phyloP scores from a whole-genome alignment of 2,113 vertebrate genomes.

The Suncus etruscus region DNA sequence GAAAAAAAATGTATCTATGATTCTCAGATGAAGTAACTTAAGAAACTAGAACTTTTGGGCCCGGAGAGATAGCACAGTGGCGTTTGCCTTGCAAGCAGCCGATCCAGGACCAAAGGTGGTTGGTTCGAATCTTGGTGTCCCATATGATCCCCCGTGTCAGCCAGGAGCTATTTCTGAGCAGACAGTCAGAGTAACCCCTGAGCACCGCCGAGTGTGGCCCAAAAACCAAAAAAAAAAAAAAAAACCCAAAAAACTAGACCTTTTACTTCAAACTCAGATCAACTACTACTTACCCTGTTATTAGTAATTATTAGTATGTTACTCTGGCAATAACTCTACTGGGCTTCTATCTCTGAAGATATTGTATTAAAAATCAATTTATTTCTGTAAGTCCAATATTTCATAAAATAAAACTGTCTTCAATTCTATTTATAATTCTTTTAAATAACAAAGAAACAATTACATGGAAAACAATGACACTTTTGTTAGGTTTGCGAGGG shows the following conservation, averaged over 20 bases:
- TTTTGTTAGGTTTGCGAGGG: no score
- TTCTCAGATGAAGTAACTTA: not conserved
- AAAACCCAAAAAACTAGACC: not conserved
- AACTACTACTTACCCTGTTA: no score
- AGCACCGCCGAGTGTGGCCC: no score
- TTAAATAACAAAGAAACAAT: not conserved
- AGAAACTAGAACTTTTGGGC: not conserved
- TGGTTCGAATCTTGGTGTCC: no score
- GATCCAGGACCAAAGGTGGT: no score
- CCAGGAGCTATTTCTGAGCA: no score
- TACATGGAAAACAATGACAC: no score
- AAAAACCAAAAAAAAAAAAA: no score
- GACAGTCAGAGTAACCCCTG: no score
- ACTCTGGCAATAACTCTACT: not conserved
- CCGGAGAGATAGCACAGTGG: no score
- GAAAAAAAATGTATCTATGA: not conserved
- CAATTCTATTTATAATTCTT: constrained; percentile 16
- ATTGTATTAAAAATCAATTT: not conserved
- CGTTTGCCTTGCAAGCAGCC: no score
- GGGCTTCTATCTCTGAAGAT: not conserved
- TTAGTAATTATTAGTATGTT: not conserved
- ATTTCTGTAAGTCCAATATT: not conserved
- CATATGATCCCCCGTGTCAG: no score
- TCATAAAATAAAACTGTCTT: constrained; percentile 46
- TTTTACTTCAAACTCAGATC: not conserved